Conservation (phyloP, 2,113 vertebrate genomes). For the Ochotona princeps region DNA sequence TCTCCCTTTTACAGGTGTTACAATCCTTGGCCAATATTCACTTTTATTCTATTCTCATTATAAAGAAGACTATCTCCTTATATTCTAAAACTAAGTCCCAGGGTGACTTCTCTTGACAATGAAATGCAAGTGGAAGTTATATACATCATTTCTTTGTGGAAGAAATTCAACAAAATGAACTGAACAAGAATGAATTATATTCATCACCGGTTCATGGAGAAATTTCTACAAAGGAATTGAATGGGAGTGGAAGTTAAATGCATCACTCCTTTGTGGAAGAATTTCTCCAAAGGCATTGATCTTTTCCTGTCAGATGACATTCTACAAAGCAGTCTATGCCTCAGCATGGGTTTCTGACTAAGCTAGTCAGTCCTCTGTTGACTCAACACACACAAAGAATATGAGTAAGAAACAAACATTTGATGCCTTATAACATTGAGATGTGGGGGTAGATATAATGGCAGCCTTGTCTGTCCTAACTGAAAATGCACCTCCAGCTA, state of each 20-base stretch:
- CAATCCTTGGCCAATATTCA: background rate
- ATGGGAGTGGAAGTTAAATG: background rate
- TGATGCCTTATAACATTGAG: background rate
- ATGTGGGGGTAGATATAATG: background rate
- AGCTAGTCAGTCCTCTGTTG: background rate
- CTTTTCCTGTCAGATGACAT: background rate
- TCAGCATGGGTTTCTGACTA: background rate
- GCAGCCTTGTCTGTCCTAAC: background rate
- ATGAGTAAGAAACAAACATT: background rate
- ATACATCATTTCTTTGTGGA: background rate
- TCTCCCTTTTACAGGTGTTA: background rate
- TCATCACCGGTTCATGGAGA: background rate
- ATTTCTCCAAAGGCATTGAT: background rate
- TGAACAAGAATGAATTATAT: background rate
- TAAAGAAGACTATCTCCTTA: background rate
- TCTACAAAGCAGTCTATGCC: background rate
- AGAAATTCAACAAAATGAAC: background rate
- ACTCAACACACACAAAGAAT: background rate
- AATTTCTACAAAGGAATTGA: background rate
- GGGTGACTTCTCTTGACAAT: background rate
- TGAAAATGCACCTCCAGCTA: background rate
- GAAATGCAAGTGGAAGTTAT: background rate
- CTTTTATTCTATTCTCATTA: background rate
- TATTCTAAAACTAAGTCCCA: background rate
- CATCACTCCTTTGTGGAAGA: background rate